Conservation (phyloP, 2,888 invertebrate genomes). For the Drosophila anomalata region DNA sequence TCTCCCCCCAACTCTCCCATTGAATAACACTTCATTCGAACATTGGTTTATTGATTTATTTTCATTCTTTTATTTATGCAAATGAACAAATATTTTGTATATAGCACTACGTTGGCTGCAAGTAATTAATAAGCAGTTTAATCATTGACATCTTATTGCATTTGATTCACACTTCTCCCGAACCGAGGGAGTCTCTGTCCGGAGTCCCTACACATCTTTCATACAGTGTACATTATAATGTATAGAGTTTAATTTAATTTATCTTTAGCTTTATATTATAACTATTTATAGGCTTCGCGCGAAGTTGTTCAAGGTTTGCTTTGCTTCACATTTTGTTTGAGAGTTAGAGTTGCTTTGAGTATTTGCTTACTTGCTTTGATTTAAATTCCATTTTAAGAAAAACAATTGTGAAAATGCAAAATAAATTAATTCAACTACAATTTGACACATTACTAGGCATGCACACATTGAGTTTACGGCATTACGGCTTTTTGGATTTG, state of each 20-base stretch:
- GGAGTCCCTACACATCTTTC: slow-evolving; percentile 4
- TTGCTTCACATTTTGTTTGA: slow-evolving; percentile 24
- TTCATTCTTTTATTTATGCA: slow-evolving; percentile 55
- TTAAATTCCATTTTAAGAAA: slow-evolving; percentile 47
- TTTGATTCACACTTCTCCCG: slow-evolving; percentile 47
- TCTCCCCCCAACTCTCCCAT: slow-evolving; percentile 31
- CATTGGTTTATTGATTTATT: slow-evolving; percentile 50
- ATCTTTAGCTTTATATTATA: slow-evolving; percentile 40
- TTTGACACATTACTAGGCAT: slow-evolving; percentile 59
- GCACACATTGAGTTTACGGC: slow-evolving; percentile 55
- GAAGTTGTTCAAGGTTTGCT: slow-evolving; percentile 46
- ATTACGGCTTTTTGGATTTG: slow-evolving; percentile 33
- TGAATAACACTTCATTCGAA: slow-evolving; percentile 35
- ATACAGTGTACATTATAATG: slow-evolving; percentile 47
- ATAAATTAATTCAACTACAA: slow-evolving; percentile 65
- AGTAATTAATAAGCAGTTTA: slow-evolving; percentile 64
- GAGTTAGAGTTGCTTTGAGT: slow-evolving; percentile 62
- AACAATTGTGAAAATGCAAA: slow-evolving; percentile 53
- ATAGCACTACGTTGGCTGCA: slow-evolving; percentile 72
- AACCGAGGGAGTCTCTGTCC: background rate
- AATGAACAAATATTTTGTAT: slow-evolving; percentile 66
- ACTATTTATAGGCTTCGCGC: slow-evolving; percentile 61
- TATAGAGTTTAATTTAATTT: slow-evolving; percentile 43
- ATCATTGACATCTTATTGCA: slow-evolving; percentile 64
- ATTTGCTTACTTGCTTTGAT: slow-evolving; percentile 59